Conservation (phyloP, 2,888 invertebrate genomes). For the Anoncus sp. region DNA sequence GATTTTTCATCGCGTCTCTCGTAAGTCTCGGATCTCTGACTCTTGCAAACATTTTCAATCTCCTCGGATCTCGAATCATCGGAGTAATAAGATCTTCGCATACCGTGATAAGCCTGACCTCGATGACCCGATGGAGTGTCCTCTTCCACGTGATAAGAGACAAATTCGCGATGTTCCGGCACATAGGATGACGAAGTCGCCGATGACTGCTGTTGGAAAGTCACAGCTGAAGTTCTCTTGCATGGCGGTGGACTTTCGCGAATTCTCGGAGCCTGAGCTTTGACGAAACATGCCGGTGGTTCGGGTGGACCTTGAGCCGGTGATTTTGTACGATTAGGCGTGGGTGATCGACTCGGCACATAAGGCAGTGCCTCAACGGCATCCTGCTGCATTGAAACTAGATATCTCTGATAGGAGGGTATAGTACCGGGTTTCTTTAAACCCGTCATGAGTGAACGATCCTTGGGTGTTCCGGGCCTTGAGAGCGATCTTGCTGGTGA, state of each 20-base stretch:
- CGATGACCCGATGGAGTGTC: conserved; percentile 80
- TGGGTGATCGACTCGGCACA: conserved; percentile 78
- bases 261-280: conserved; percentile 87
- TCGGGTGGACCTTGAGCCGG: conserved; percentile 89
- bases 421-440: conserved; percentile 90
- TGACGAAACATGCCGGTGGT: conserved; percentile 79
- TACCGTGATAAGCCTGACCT: conserved; percentile 68
- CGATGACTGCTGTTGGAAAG: conserved; percentile 78
- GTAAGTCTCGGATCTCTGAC: conserved; percentile 68
- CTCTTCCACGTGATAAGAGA: conserved; percentile 79
- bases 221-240: conserved; percentile 75
- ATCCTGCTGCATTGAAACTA: conserved; percentile 85
- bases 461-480: conserved; percentile 88
- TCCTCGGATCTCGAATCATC: conserved; percentile 48
- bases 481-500: conserved; percentile 84
- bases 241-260: conserved; percentile 83
- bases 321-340: conserved; percentile 85
- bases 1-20: conserved; percentile 70
- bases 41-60: conserved; percentile 10
- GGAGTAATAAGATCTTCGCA: conserved; percentile 37
- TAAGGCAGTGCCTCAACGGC: conserved; percentile 76
- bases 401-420: conserved; percentile 91
- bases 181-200: conserved; percentile 47
- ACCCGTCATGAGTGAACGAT: conserved; percentile 73
- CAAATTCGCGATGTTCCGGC: conserved; percentile 76